phyloP scores from a whole-genome alignment of 64 coral and sea anemone species.

The Pocillopora verrucosa region DNA sequence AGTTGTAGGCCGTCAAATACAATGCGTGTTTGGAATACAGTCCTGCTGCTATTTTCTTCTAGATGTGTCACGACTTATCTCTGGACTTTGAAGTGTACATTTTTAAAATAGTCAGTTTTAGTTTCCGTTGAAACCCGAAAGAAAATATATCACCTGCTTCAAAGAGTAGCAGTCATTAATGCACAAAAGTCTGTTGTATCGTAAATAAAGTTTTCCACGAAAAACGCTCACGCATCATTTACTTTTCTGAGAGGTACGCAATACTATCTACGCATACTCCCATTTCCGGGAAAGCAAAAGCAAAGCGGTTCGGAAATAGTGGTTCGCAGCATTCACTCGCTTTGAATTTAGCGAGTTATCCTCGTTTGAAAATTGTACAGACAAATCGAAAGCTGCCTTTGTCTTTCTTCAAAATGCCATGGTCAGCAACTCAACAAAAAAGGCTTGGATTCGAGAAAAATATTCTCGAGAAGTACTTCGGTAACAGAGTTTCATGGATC shows the following conservation, averaged over 20 bases:
- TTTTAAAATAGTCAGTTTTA: neutral
- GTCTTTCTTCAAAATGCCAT: constrained; percentile 6
- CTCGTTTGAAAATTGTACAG: neutral
- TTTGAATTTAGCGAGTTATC: neutral
- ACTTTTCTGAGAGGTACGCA: neutral
- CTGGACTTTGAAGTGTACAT: too few species aligned
- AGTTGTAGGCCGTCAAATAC: too few species aligned
- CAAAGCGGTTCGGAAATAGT: neutral
- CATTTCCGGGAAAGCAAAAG: neutral
- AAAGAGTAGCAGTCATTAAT: neutral
- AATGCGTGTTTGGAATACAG: too few species aligned
- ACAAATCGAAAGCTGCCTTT: neutral
- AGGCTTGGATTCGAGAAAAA: constrained; percentile 53
- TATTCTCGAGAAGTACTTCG: constrained; percentile 55
- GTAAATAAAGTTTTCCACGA: neutral
- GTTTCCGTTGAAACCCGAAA: neutral
- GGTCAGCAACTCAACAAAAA: constrained; percentile 48
- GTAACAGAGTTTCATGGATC: constrained; percentile 78
- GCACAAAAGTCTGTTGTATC: neutral
- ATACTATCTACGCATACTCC: neutral
- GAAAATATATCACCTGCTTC: neutral
- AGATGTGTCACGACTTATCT: too few species aligned
- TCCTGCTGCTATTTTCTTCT: too few species aligned
- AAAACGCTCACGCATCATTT: neutral
- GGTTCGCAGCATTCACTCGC: neutral